Conservation (phyloP, 2,797 vertebrate genomes). For the Notoglanidium macrostoma region DNA sequence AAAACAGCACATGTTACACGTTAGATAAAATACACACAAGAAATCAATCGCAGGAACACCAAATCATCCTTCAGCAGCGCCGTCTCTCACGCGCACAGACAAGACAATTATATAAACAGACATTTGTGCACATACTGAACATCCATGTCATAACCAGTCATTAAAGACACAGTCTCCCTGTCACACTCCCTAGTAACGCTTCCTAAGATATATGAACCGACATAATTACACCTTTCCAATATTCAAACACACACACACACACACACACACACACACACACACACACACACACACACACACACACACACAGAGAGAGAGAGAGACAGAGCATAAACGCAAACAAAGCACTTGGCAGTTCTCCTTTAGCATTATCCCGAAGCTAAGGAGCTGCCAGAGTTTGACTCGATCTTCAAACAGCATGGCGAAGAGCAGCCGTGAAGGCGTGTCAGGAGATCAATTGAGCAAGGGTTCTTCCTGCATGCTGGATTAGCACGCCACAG, state of each 20-base stretch:
- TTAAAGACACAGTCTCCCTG: background rate
- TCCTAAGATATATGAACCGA: background rate
- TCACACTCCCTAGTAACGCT: background rate
- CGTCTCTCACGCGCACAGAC: background rate
- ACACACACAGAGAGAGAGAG: background rate
- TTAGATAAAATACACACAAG: background rate
- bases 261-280: slow-evolving; percentile 13
- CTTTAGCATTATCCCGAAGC: slow-evolving; percentile 20
- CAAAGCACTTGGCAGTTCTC: slow-evolving; percentile 25
- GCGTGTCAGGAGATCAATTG: slow-evolving; percentile 46
- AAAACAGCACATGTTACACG: background rate
- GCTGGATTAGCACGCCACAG: slow-evolving; percentile 20
- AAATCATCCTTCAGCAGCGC: background rate
- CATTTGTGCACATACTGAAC: background rate
- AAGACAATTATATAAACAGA: background rate
- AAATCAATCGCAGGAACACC: background rate
- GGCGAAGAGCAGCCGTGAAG: slow-evolving; percentile 23
- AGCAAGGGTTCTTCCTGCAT: slow-evolving; percentile 28
- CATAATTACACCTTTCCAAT: background rate
- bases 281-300: background rate
- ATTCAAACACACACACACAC: background rate
- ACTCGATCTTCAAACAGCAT: slow-evolving; percentile 46
- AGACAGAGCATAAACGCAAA: background rate
- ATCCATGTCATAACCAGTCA: background rate
- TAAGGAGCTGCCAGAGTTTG: slow-evolving; percentile 23